Percentiles rank a stretch among this genome's conserved stretches.
phyloP scores from a whole-genome alignment of 2,113 vertebrate genomes.

The Anarrhichthys ocellatus region DNA sequence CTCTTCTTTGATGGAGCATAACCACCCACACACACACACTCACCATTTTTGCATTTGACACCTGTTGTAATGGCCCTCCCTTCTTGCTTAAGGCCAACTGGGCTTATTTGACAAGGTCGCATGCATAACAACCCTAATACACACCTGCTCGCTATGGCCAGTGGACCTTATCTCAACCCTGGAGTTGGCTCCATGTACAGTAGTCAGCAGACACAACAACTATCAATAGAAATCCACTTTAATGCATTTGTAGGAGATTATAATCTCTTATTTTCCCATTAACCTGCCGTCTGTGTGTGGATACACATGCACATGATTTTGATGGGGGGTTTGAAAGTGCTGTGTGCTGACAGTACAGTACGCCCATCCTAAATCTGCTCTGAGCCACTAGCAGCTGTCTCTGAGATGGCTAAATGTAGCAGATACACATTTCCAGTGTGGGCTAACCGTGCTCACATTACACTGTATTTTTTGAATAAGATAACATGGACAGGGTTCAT shows the following conservation, averaged over 20 bases:
- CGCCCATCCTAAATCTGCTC: slow-evolving; percentile 45
- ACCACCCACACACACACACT: neutral
- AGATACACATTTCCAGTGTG: slow-evolving; percentile 29
- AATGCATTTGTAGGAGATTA: neutral
- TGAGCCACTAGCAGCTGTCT: slow-evolving; percentile 55
- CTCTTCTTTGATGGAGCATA: slow-evolving; percentile 1
- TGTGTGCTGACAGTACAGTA: slow-evolving; percentile 44
- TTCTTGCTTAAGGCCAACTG: slow-evolving; percentile 1
- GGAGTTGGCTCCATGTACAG: slow-evolving; percentile 2
- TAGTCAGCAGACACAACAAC: neutral
- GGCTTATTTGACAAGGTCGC: slow-evolving; percentile 29
- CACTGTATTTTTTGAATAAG: slow-evolving; percentile 70
- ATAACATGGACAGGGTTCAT: slow-evolving; percentile 53
- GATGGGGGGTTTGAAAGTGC: neutral
- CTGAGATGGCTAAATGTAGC: slow-evolving; percentile 72
- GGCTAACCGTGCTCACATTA: slow-evolving; percentile 58
- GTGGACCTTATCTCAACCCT: slow-evolving; percentile 40
- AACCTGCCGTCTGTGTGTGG: neutral
- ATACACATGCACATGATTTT: neutral
- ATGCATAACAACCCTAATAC: slow-evolving; percentile 19
- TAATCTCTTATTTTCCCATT: neutral
- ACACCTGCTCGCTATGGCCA: slow-evolving; percentile 18
- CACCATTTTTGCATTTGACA: slow-evolving; percentile 16
- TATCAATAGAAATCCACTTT: slow-evolving; percentile 7
- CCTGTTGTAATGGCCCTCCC: slow-evolving; percentile 33